Evolutionary conservation across 2,113 vertebrate species (phyloP), one percentile per base, ranked within the genome.

Genomic region (Climacteris rufus): DNA sequence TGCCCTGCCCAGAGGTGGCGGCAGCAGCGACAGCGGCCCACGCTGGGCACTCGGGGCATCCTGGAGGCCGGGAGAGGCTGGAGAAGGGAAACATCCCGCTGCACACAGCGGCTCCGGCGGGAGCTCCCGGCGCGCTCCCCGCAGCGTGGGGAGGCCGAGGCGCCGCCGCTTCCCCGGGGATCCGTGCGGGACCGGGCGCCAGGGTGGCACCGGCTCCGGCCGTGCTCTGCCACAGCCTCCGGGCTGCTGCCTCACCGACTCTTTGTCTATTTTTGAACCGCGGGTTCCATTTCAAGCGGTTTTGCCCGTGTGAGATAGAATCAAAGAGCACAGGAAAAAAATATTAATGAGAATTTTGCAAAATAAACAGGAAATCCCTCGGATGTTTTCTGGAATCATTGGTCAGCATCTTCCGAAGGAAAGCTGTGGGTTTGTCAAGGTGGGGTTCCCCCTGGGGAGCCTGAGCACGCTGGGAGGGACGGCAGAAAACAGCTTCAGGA

Each of bases 331-430:
- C 65, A 17, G 65, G 49, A 21, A 35, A 74, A 72, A 76, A 68
- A 85, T 74, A 94, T 72, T 40, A 91, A 77, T 77, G 75, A 61
- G 87, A 65, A 90, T 90, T 93, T 90, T 60, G 79, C 54, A 66
- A 97, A 96, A 96, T 81, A 95, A 97, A 94, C 92, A 97, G 94
- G 92, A 97, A 96, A 95, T 94, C 92, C 90, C 40, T 90, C 0
- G 75, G 91, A 83, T 92, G 87, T 47, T 93, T 95, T 85, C 92
- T 86, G 96, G 89, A 91, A 76, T n/a, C 14, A 3, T 30, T 74
- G 93, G 92, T 86, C 93, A 77, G 93, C 85, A 92, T 95, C 95
- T 93, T 88, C 90, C 25, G 1, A 95, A 86, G 92, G 88, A 69
- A 93, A 96, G 84, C 87, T 59, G 84, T 3, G 15, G 63, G 92